These are phyloP conservation scores for Clamator glandarius DNA, from an alignment of 2,797 vertebrate species.

Conservation along the genomic window DNA sequence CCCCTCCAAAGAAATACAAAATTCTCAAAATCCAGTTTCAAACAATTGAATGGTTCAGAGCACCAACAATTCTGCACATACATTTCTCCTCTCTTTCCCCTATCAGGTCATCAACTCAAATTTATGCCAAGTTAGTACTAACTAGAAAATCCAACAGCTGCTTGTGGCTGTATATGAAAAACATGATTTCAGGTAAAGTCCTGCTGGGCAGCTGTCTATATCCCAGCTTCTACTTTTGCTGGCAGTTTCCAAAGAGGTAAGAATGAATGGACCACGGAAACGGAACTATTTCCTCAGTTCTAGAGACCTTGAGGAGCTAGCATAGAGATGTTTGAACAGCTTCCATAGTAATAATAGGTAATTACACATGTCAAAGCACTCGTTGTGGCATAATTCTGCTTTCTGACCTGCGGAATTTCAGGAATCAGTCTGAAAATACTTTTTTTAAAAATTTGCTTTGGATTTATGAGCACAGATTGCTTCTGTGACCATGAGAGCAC, in stretches of 20 bases:
- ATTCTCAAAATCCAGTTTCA: neutral
- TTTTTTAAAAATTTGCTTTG: neutral
- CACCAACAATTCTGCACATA: fast-evolving
- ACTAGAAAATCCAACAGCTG: neutral
- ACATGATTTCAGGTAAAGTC: neutral
- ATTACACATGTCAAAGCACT: neutral
- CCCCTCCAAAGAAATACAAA: neutral
- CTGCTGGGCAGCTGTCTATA: neutral
- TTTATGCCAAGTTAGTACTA: neutral
- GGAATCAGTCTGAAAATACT: neutral
- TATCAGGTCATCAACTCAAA: neutral
- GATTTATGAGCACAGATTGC: neutral
- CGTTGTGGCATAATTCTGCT: neutral
- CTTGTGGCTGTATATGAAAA: neutral
- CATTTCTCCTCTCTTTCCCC: neutral
- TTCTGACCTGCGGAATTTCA: neutral
- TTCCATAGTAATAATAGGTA: neutral
- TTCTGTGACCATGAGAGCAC: neutral
- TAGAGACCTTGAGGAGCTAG: neutral
- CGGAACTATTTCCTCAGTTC: neutral
- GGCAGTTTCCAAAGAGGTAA: neutral
- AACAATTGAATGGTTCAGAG: neutral
- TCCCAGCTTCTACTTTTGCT: neutral
- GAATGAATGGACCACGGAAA: neutral
- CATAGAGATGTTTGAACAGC: neutral